phyloP scores from a whole-genome alignment of 2,113 vertebrate species.

The Pangasianodon gigas region DNA sequence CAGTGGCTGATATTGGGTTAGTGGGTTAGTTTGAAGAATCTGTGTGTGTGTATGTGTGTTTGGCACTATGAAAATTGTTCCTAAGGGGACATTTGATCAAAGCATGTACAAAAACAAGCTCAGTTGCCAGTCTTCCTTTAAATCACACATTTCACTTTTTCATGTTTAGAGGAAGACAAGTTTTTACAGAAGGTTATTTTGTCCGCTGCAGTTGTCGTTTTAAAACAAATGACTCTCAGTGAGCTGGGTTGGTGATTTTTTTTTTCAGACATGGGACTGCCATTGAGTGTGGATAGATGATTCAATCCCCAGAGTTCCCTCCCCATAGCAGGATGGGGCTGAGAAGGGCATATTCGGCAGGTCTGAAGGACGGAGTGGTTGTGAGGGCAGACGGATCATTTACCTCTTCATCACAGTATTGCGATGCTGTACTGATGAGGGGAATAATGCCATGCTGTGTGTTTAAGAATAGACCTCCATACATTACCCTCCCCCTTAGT shows the following conservation, averaged over 20 bases:
- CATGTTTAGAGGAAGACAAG: not conserved
- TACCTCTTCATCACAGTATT: slow-evolving; percentile 43
- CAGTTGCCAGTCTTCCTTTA: not conserved
- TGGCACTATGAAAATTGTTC: not conserved
- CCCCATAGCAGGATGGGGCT: slow-evolving; percentile 7
- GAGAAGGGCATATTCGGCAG: slow-evolving; percentile 40
- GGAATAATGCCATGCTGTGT: slow-evolving; percentile 14
- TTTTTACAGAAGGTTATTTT: slow-evolving; percentile 1
- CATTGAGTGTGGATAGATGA: slow-evolving; percentile 26
- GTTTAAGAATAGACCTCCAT: slow-evolving; percentile 50
- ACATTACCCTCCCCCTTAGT: slow-evolving; percentile 40
- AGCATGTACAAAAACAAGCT: slow-evolving; percentile 2
- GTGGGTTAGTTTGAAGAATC: not conserved
- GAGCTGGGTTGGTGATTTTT: not conserved
- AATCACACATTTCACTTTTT: not conserved
- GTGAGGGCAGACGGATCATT: slow-evolving; percentile 43
- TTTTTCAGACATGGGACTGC: not conserved
- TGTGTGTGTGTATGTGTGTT: slow-evolving; percentile 8
- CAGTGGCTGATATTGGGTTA: slow-evolving; percentile 9
- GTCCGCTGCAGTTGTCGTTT: slow-evolving; percentile 17
- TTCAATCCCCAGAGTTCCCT: slow-evolving; percentile 34
- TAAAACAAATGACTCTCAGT: slow-evolving; percentile 31
- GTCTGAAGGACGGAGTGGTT: slow-evolving; percentile 42
- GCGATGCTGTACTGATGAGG: slow-evolving; percentile 43
- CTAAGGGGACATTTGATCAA: slow-evolving; percentile 15